Percentiles rank a stretch among this genome's conserved stretches.
Evolutionary conservation across 2,797 vertebrate genomes (phyloP).

Genomic region (Poeciliopsis infans): DNA sequence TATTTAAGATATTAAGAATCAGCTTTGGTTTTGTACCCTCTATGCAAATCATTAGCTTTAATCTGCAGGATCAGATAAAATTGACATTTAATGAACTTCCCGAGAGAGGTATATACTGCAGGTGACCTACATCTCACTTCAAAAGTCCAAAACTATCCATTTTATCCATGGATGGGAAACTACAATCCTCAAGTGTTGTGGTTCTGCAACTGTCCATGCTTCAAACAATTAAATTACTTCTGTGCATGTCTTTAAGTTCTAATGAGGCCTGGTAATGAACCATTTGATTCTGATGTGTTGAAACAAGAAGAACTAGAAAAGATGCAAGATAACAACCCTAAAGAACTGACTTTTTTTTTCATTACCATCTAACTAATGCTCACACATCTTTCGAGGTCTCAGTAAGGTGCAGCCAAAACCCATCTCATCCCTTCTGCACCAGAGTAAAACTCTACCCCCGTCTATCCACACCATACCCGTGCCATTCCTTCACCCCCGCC

Average conservation of each 20-base stretch:
- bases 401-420: slow-evolving; percentile 40
- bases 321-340: not conserved
- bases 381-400: slow-evolving; percentile 34
- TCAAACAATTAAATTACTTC: not conserved
- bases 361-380: slow-evolving; percentile 35
- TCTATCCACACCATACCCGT: slow-evolving; percentile 34
- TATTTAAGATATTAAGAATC: not conserved
- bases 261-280: not conserved
- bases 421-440: slow-evolving; percentile 31
- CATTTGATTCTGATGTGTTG: not conserved
- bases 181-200: not conserved
- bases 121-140: not conserved
- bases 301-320: not conserved
- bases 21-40: not conserved
- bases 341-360: slow-evolving; percentile 7
- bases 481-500: slow-evolving; percentile 53
- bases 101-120: not conserved
- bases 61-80: not conserved
- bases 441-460: slow-evolving; percentile 35
- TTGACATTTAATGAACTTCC: not conserved
- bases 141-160: not conserved
- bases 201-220: not conserved
- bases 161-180: not conserved
- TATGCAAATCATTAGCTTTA: not conserved
- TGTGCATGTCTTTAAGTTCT: not conserved